Percentiles rank a stretch among this genome's conserved stretches.
Evolutionary conservation across 2,888 invertebrate species (phyloP).

Genomic region (Cryptosula pallasiana): DNA sequence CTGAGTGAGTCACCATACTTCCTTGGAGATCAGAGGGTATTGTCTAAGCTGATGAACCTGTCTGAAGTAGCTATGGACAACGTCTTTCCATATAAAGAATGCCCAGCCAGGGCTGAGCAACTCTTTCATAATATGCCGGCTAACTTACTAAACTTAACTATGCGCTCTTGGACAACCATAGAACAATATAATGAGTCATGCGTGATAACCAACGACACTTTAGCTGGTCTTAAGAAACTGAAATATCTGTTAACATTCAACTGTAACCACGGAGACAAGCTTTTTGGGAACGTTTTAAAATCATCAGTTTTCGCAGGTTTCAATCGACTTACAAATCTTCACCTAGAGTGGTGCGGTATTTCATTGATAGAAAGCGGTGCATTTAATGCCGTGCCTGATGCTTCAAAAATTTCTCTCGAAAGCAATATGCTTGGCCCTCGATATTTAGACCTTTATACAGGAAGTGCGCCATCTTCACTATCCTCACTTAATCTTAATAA

Average conservation of each 20-base stretch:
- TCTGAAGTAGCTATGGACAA: background rate
- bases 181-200: background rate
- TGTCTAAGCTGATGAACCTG: background rate
- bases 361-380: background rate
- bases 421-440: background rate
- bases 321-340: background rate
- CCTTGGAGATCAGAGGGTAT: background rate
- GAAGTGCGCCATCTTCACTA: background rate
- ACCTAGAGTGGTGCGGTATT: background rate
- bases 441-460: background rate
- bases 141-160: background rate
- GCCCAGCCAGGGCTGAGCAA: background rate
- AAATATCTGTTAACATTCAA: background rate
- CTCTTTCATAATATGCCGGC: background rate
- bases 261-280: background rate
- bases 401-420: background rate
- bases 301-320: constrained; percentile 1
- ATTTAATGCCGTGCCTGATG: background rate
- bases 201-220: background rate
- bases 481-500: background rate
- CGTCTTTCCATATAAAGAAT: background rate
- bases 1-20: background rate
- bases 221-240: background rate
- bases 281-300: background rate
- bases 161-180: background rate